A percentile compares a stretch with the other conserved stretches of the same genome.
Conservation (phyloP, 1,140 invertebrate species). For the Drosophila trapezifrons region DNA sequence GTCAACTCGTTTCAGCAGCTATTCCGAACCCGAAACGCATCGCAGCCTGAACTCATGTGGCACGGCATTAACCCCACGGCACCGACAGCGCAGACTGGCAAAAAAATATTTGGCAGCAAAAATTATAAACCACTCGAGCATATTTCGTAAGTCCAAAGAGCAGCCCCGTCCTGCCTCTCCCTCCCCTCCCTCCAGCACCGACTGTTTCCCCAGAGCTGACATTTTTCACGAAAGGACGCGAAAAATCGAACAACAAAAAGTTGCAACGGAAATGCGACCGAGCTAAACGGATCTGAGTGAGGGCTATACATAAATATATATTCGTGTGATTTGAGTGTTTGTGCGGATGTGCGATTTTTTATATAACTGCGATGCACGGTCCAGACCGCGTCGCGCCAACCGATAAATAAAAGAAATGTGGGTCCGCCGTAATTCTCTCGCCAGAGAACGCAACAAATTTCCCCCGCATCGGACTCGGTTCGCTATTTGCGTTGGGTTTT, state of each 20-base stretch:
- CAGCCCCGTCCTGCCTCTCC: background rate
- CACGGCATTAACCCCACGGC: slow-evolving; percentile 62
- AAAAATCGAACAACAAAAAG: slow-evolving; percentile 48
- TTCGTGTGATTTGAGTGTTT: slow-evolving; percentile 5
- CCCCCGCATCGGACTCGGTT: background rate
- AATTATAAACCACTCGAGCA: slow-evolving; percentile 78
- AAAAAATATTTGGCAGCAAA: slow-evolving; percentile 71
- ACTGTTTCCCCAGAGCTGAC: slow-evolving; percentile 33
- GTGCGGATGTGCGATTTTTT: slow-evolving; percentile 14
- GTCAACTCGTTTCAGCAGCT: slow-evolving; percentile 57
- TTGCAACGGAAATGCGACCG: slow-evolving; percentile 73
- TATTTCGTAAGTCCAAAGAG: slow-evolving; percentile 64
- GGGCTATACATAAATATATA: slow-evolving; percentile 34
- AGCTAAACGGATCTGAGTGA: slow-evolving; percentile 72
- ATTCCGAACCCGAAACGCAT: slow-evolving; percentile 18
- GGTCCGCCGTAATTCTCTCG: slow-evolving; percentile 37
- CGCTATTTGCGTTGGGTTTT: slow-evolving; percentile 21
- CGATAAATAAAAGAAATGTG: slow-evolving; percentile 71
- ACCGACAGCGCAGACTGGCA: slow-evolving; percentile 26
- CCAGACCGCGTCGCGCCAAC: slow-evolving; percentile 65
- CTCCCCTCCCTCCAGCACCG: background rate
- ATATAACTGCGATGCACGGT: slow-evolving; percentile 61
- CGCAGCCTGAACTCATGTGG: slow-evolving; percentile 13
- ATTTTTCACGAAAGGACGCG: slow-evolving; percentile 59
- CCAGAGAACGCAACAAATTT: slow-evolving; percentile 11